These are phyloP conservation scores for Bombus vancouverensis DNA, from an alignment of 1,140 invertebrate genomes.

Conservation along the genomic window DNA sequence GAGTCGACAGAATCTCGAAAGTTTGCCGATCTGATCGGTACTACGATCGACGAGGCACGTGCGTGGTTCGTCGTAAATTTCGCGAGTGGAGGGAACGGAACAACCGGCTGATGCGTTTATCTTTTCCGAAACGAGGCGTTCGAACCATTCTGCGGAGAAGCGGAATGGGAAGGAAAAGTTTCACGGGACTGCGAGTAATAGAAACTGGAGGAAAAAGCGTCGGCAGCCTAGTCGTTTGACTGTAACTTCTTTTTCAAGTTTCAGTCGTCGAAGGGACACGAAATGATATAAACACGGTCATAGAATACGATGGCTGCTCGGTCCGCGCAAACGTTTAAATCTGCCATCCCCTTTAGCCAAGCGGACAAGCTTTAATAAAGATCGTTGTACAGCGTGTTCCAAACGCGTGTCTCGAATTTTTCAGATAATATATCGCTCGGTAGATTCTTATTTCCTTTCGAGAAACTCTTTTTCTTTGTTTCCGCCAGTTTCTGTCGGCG, in stretches of 20 bases:
- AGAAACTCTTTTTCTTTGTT: background rate
- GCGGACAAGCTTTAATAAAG: conserved; percentile 25
- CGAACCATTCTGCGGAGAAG: background rate
- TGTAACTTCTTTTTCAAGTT: conserved; percentile 40
- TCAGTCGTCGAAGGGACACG: conserved; percentile 21
- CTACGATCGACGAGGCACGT: background rate
- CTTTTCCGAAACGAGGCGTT: background rate
- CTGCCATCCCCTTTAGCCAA: conserved; percentile 41
- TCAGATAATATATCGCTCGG: background rate
- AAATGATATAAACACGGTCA: conserved; percentile 43
- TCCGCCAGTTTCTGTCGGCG: no score
- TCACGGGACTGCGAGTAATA: background rate
- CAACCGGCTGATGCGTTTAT: background rate
- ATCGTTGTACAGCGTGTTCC: conserved; percentile 24
- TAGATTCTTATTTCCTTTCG: background rate
- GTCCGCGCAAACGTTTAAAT: conserved; percentile 26
- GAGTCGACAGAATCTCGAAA: background rate
- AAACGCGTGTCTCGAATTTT: background rate
- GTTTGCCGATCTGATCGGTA: background rate
- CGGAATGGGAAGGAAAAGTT: conserved; percentile 5
- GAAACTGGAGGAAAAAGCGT: background rate
- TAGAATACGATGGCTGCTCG: conserved; percentile 11
- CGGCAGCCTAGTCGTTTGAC: conserved; percentile 20
- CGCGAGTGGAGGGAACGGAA: no score
- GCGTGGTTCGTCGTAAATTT: background rate